These are phyloP conservation scores for Ptychobarbus kaznakovi DNA, from an alignment of 2,797 vertebrate genomes.

Conservation along the genomic window DNA sequence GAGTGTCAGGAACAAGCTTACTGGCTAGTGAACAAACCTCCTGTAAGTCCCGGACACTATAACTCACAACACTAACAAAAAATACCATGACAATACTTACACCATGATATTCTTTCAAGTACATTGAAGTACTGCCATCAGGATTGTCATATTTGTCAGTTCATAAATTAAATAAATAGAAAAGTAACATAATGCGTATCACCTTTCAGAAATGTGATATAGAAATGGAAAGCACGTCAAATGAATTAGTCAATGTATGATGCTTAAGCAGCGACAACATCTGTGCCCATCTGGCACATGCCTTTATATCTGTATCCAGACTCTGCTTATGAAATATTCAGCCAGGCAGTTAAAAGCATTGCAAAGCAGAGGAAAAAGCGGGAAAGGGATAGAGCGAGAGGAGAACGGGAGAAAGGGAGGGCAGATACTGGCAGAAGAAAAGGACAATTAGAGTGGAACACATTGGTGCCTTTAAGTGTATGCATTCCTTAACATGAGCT, in stretches of 20 bases:
- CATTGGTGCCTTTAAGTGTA: conserved; percentile 8
- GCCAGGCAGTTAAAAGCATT: conserved; percentile 68
- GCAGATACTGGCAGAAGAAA: conserved; percentile 13
- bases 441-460: conserved; percentile 40
- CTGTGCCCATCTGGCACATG: conserved; percentile 13
- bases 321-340: conserved; percentile 79
- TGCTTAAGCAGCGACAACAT: not conserved
- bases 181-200: not conserved
- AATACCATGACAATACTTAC: not conserved
- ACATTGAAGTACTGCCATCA: not conserved
- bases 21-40: conserved; percentile 93
- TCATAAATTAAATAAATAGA: not conserved
- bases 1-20: conserved; percentile 93
- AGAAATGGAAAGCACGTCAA: conserved; percentile 4
- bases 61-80: not conserved
- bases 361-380: conserved; percentile 30
- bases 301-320: conserved; percentile 57
- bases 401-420: not conserved
- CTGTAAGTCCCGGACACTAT: conserved; percentile 74
- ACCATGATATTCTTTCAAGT: not conserved
- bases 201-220: not conserved
- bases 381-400: conserved; percentile 11
- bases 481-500: conserved; percentile 16
- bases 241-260: not conserved
- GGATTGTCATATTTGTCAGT: not conserved